Percentiles rank a stretch among this genome's conserved stretches.
Conservation (phyloP, 2,113 vertebrate species). For the Aspiorhynchus laticeps region DNA sequence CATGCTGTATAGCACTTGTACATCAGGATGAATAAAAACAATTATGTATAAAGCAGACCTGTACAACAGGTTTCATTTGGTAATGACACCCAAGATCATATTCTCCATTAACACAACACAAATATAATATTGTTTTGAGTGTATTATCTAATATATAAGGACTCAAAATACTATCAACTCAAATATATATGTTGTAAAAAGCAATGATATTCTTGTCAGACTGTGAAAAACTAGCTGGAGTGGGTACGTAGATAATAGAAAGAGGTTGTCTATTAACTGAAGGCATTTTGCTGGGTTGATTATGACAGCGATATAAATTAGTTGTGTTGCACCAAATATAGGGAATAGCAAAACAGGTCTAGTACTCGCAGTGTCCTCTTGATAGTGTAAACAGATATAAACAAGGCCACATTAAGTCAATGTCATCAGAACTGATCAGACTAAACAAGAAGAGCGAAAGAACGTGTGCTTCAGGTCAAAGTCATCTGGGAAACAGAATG, state of each 20-base stretch:
- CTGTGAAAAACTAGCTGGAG: not conserved
- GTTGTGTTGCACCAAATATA: not conserved
- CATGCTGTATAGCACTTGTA: too few species aligned
- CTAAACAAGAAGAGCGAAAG: constrained; percentile 24
- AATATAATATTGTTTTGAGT: too few species aligned
- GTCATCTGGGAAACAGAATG: constrained; percentile 14
- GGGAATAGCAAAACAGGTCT: not conserved
- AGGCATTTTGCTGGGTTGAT: not conserved
- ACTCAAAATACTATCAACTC: too few species aligned
- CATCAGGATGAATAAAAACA: too few species aligned
- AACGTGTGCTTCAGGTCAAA: constrained; percentile 22
- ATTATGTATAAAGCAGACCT: too few species aligned
- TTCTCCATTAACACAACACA: too few species aligned
- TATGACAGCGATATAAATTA: not conserved
- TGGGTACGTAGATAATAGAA: not conserved
- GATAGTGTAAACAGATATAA: constrained; percentile 1
- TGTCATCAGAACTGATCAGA: constrained; percentile 24
- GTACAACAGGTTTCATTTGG: too few species aligned
- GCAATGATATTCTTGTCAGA: not conserved
- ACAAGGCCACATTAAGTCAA: constrained; percentile 4
- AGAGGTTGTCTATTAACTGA: not conserved
- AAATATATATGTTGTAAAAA: not conserved
- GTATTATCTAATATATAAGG: not conserved
- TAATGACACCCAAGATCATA: too few species aligned
- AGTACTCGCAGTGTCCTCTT: not conserved